Percentiles rank a stretch among this genome's conserved stretches.
Evolutionary conservation across 1,140 invertebrate genomes (phyloP).

Genomic region (Akabosia matsudoensis): DNA sequence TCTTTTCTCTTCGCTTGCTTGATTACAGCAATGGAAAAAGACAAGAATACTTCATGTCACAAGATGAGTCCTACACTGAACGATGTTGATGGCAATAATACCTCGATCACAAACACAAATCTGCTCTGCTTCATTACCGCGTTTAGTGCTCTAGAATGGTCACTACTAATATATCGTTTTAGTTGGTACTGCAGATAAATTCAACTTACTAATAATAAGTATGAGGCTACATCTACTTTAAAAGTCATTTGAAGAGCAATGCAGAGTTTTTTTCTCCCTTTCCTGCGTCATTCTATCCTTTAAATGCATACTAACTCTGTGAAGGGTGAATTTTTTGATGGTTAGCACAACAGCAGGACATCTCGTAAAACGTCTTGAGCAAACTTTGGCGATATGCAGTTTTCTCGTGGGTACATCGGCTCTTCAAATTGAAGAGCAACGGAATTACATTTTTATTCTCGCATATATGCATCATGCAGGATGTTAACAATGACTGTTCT

Average conservation of each 20-base stretch:
- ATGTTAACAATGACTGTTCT: background rate
- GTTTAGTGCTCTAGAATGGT: background rate
- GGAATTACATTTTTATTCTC: background rate
- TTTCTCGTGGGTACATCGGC: background rate
- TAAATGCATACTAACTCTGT: background rate
- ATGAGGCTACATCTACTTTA: background rate
- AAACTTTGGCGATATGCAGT: background rate
- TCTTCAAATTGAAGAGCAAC: no score
- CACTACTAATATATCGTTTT: no score
- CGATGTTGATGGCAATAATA: background rate
- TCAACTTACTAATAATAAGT: background rate
- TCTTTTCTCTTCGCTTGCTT: no score
- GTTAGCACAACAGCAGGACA: slow-evolving; percentile 1
- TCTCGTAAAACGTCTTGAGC: slow-evolving; percentile 1
- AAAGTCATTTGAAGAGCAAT: background rate
- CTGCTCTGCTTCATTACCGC: background rate
- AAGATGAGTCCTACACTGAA: background rate
- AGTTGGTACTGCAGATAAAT: background rate
- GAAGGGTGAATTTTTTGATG: background rate
- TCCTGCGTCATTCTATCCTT: slow-evolving; percentile 2
- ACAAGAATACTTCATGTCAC: background rate
- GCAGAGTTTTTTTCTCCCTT: background rate
- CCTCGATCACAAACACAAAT: background rate
- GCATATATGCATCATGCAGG: background rate
- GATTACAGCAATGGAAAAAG: no score